Evolutionary conservation across 2,888 invertebrate species (phyloP), one percentile per base, ranked within the genome.

Genomic region (Brachylomia viminalis): DNA sequence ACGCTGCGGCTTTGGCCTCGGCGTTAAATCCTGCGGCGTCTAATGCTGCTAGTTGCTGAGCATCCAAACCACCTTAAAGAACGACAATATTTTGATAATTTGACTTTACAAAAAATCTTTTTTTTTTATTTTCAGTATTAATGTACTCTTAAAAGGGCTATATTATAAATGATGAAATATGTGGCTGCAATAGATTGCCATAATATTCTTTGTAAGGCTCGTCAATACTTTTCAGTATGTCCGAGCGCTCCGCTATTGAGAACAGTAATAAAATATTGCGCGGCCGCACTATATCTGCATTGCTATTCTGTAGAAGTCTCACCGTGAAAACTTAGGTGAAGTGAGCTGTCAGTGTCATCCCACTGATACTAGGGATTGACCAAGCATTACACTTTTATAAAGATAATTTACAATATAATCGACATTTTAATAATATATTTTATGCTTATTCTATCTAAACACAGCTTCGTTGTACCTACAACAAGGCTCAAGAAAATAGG

Each of bases 21-120:
- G 42, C 82, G 11, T 84, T 73, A 23, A 73, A 70, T 65, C 74
- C 83, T 27, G 58, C 42, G 52, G 56, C 84, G 38, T 89, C 88
- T 74, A 91, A 80, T 15, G 77, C 87, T 54, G 90, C 89, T 47
- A 93, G 84, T 42, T 88, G 89, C 54, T 89, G 87, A 13, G 91
- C 85, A 69, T 91, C 90, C 80, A 93, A 81, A 52, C 93, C 94
- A 90, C 92, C 94, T 94, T 72, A 61, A 66, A 59, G 59, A 70
- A 72, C 2, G 11, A 20, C 23, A 49, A 33, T 49, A 27, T 17
- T 33, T 20, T 42, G 23, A 30, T 38, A 17, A 20, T 15, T 38
- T 8, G 0, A 20, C 38, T 27, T 73, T 23, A 0, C 3, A n/a
- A 42, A 38, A 66, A 30, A 27, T 15, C n/a, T 30, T 1, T 17